phyloP scores from a whole-genome alignment of 2,797 vertebrate species.

The Sternarchorhynchus goeldii region DNA sequence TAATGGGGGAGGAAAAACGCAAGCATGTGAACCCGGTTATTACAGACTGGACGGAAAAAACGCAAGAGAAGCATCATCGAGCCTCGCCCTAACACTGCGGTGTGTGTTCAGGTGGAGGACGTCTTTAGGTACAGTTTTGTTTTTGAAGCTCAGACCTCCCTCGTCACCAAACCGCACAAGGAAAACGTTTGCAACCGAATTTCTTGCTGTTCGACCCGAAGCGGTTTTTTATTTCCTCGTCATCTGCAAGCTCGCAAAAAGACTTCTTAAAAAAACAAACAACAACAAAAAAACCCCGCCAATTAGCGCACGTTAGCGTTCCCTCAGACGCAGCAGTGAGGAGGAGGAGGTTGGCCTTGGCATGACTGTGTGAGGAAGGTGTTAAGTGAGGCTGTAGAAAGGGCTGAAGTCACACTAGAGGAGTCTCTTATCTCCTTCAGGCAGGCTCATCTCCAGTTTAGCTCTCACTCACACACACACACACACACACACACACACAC shows the following conservation, averaged over 20 bases:
- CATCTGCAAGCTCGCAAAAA: not conserved
- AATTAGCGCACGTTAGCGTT: not conserved
- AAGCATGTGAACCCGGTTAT: too few species aligned
- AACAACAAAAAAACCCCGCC: too few species aligned
- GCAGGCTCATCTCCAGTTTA: constrained; percentile 26
- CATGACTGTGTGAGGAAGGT: not conserved
- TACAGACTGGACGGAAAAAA: too few species aligned
- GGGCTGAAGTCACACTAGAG: not conserved
- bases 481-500: not conserved
- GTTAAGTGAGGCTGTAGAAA: not conserved
- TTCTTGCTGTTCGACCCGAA: not conserved
- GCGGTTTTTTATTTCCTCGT: not conserved
- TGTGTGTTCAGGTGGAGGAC: too few species aligned
- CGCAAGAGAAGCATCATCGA: too few species aligned
- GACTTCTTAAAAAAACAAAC: not conserved
- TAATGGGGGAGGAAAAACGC: too few species aligned
- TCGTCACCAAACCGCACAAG: not conserved
- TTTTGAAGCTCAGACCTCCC: not conserved
- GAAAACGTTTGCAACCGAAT: not conserved
- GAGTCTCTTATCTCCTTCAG: constrained; percentile 28
- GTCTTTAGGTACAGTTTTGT: not conserved
- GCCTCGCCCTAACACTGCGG: too few species aligned
- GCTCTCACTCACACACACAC: not conserved
- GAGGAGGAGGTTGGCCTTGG: not conserved
- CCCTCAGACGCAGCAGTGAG: not conserved